Evolutionary conservation across 2,888 invertebrate genomes (phyloP).

Genomic region (Drosophila lutescens): DNA sequence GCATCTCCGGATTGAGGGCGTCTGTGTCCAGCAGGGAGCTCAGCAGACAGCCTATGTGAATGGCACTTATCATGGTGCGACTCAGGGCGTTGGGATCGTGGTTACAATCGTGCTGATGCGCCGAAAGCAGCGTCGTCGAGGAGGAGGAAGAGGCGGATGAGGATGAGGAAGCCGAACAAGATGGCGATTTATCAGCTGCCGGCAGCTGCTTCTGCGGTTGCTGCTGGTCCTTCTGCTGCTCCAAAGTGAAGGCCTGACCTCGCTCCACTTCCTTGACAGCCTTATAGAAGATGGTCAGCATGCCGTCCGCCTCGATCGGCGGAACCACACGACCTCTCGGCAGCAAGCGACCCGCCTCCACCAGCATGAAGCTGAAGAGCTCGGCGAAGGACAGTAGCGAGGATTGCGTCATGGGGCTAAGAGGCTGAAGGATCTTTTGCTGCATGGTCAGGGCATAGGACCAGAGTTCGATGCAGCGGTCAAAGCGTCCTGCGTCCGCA

Average conservation of each 20-base stretch:
- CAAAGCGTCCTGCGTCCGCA: conserved; percentile 97
- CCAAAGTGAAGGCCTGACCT: conserved; percentile 76
- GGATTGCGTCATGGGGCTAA: conserved; percentile 97
- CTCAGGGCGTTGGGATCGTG: conserved; percentile 90
- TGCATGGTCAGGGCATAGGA: conserved; percentile 98
- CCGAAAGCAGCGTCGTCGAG: conserved; percentile 61
- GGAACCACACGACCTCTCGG: conserved; percentile 90
- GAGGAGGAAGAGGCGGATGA: conserved; percentile 37
- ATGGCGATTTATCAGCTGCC: conserved; percentile 56
- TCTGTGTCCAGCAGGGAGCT: conserved; percentile 88
- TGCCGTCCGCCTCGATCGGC: conserved; percentile 92
- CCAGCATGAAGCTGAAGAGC: conserved; percentile 96
- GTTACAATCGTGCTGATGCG: conserved; percentile 86
- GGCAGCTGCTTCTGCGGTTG: conserved; percentile 50
- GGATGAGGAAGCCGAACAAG: conserved; percentile 52
- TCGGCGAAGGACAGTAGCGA: conserved; percentile 97
- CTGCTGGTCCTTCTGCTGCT: conserved; percentile 63
- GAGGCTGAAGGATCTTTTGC: conserved; percentile 94
- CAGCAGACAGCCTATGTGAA: conserved; percentile 92
- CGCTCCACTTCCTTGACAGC: conserved; percentile 91
- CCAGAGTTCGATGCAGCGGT: conserved; percentile 96
- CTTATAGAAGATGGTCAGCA: conserved; percentile 92
- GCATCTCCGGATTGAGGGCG: conserved; percentile 85
- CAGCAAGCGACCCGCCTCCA: conserved; percentile 90
- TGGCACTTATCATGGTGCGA: conserved; percentile 92